Percentiles rank a stretch among this genome's conserved stretches.
These are phyloP conservation scores for Ailuropoda melanoleuca DNA, from an alignment of 2,113 vertebrate species.

Conservation along the genomic window DNA sequence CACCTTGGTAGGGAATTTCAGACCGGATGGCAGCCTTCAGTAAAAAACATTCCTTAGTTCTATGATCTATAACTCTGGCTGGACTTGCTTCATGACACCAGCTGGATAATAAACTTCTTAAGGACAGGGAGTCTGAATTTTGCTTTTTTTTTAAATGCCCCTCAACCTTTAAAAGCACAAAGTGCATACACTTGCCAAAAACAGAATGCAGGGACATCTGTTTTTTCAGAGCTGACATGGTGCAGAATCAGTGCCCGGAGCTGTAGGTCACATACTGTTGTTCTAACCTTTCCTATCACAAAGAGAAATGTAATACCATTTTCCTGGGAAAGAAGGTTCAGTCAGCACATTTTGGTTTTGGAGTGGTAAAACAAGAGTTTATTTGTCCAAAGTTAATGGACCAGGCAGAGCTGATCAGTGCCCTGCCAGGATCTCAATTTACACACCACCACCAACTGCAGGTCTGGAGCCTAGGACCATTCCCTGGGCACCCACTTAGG, in stretches of 20 bases:
- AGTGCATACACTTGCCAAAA: neutral
- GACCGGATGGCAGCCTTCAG: neutral
- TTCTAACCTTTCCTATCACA: conserved; percentile 19
- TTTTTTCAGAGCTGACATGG: neutral
- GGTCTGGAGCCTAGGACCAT: neutral
- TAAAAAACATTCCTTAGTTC: neutral
- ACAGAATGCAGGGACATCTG: neutral
- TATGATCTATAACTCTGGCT: neutral
- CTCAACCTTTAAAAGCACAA: neutral
- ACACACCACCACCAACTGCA: neutral
- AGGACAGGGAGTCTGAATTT: neutral
- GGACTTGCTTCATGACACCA: neutral
- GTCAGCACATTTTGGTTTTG: conserved; percentile 59
- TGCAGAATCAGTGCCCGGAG: neutral
- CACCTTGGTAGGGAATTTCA: neutral
- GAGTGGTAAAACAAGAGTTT: conserved; percentile 47
- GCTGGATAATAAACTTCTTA: conserved; percentile 1
- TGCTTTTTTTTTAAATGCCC: neutral
- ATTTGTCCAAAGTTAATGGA: conserved; percentile 59
- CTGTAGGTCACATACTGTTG: neutral
- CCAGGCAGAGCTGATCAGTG: neutral
- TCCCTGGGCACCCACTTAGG: neutral
- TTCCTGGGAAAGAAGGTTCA: conserved; percentile 40
- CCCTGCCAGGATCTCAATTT: neutral
- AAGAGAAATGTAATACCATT: conserved; percentile 46